A percentile compares a stretch with the other conserved stretches of the same genome.
phyloP scores from a whole-genome alignment of 2,113 vertebrate genomes.

The Leptobrachium leishanense region DNA sequence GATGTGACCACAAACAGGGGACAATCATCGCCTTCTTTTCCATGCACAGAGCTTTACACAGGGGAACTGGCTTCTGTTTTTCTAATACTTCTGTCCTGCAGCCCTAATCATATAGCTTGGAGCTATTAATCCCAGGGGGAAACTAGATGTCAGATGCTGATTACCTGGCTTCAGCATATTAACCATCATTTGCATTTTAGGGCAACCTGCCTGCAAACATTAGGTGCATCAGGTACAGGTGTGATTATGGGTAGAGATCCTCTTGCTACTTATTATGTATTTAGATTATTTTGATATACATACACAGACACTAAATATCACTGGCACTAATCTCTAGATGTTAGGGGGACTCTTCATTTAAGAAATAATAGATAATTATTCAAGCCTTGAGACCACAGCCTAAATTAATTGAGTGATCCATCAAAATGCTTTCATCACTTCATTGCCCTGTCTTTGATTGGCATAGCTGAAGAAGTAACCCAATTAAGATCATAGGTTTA shows the following conservation, averaged over 20 bases:
- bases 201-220: too few species aligned
- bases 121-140: background rate
- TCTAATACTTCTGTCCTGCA: background rate
- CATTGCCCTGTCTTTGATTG: background rate
- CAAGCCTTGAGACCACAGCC: background rate
- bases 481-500: background rate
- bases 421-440: background rate
- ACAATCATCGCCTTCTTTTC: background rate
- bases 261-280: too few species aligned
- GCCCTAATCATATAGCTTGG: background rate
- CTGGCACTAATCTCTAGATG: too few species aligned
- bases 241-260: too few species aligned
- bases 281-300: too few species aligned
- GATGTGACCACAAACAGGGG: constrained; percentile 14
- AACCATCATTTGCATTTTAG: too few species aligned
- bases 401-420: background rate
- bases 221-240: too few species aligned
- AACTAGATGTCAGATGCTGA: too few species aligned
- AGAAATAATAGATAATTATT: background rate
- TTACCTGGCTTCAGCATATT: too few species aligned
- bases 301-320: too few species aligned
- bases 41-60: constrained; percentile 8
- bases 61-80: background rate
- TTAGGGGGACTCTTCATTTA: background rate
- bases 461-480: background rate